Conservation (phyloP, 2,888 invertebrate species). For the Lasioglossum oenotherae region DNA sequence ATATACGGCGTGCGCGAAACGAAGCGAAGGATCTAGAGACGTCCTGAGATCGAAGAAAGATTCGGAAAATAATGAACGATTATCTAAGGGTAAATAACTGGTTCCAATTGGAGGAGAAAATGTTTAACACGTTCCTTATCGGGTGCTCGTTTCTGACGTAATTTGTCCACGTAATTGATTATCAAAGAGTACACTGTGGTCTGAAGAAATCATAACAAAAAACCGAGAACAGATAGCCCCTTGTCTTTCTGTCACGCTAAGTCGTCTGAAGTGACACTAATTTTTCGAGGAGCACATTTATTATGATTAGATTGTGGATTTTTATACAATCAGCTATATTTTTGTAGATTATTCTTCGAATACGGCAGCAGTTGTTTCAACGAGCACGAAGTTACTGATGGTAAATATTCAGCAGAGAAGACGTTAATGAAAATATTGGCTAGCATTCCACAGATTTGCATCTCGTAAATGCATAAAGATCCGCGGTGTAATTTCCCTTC, state of each 20-base stretch:
- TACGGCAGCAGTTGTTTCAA: background rate
- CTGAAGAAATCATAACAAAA: conserved; percentile 6
- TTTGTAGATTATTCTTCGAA: background rate
- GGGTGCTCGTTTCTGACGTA: background rate
- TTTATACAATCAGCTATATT: background rate
- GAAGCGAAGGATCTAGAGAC: background rate
- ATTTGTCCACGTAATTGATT: conserved; percentile 4
- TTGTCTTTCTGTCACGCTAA: conserved; percentile 7
- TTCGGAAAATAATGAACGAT: background rate
- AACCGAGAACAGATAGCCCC: conserved; percentile 6
- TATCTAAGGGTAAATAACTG: background rate
- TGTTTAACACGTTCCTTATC: background rate
- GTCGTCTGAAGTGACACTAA: background rate
- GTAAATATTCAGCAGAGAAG: background rate
- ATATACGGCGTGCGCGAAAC: background rate
- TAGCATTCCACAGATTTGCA: background rate
- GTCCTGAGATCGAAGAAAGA: background rate
- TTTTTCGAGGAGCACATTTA: background rate
- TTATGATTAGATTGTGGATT: conserved; percentile 1
- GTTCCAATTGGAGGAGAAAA: background rate
- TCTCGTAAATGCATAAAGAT: background rate
- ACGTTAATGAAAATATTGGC: background rate
- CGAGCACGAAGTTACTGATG: background rate
- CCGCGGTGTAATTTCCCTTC: background rate
- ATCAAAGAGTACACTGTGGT: conserved; percentile 17